Evolutionary conservation across 2,888 invertebrate species (phyloP).

Genomic region (Melanargia galathea): DNA sequence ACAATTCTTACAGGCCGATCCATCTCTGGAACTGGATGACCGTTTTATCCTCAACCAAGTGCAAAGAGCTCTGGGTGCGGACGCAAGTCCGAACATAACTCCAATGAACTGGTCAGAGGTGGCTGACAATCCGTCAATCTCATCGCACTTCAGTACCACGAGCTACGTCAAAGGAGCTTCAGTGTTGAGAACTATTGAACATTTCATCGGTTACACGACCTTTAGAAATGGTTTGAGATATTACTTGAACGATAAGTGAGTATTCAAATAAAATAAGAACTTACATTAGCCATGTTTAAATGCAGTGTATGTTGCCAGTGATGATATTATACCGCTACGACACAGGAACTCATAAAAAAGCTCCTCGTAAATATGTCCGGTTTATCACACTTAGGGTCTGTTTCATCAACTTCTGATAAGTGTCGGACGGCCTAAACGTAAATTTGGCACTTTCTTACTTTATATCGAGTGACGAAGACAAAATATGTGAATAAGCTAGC

Average conservation of each 20-base stretch:
- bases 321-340: too few species aligned
- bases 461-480: too few species aligned
- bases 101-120: constrained; percentile 81
- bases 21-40: constrained; percentile 61
- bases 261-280: constrained; percentile 28
- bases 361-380: too few species aligned
- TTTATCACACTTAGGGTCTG: too few species aligned
- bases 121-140: constrained; percentile 75
- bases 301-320: too few species aligned
- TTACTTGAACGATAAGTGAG: constrained; percentile 83
- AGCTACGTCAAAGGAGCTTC: constrained; percentile 87
- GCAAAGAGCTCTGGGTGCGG: constrained; percentile 84
- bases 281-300: not conserved
- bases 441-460: too few species aligned
- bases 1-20: constrained; percentile 57
- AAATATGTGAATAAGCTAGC: too few species aligned
- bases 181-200: constrained; percentile 85
- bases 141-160: constrained; percentile 84
- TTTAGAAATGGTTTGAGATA: constrained; percentile 82
- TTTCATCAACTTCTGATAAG: too few species aligned
- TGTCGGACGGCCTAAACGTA: too few species aligned
- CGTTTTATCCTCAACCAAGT: constrained; percentile 88
- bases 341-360: too few species aligned
- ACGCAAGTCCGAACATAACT: constrained; percentile 70
- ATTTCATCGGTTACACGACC: constrained; percentile 78